A percentile compares a stretch with the other conserved stretches of the same genome.
phyloP scores from a whole-genome alignment of 2,888 invertebrate genomes.

The Mesorhabditis belari region DNA sequence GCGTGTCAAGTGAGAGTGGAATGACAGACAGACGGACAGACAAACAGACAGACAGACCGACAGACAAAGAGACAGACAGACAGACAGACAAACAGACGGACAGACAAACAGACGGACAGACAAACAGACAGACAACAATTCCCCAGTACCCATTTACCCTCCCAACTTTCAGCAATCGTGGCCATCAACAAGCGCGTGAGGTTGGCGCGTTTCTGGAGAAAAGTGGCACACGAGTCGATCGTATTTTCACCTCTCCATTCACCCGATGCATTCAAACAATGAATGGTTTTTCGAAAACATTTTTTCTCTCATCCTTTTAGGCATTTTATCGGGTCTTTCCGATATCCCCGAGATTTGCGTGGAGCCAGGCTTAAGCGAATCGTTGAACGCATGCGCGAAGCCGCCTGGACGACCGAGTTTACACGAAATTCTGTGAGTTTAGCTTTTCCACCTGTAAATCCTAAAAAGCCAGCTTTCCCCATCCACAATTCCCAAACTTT shows the following conservation, averaged over 20 bases:
- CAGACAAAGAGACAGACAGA: too few relatives aligned
- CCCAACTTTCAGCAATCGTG: conserved; percentile 31
- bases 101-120: too few relatives aligned
- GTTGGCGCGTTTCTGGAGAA: conserved; percentile 32
- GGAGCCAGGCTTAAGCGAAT: conserved; percentile 48
- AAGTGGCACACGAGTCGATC: conserved; percentile 29
- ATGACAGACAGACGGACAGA: too few relatives aligned
- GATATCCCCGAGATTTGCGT: conserved; percentile 26
- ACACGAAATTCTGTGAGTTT: conserved; percentile 30
- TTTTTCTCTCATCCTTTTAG: background rate
- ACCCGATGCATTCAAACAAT: conserved; percentile 46
- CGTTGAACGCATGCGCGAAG: conserved; percentile 26
- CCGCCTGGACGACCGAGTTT: conserved; percentile 31
- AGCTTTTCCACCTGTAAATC: background rate
- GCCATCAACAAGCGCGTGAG: conserved; percentile 41
- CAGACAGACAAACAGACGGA: too few relatives aligned
- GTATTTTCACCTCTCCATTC: conserved; percentile 45
- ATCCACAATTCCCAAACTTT: too few relatives aligned
- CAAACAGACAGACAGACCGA: too few relatives aligned
- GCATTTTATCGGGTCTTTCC: conserved; percentile 2
- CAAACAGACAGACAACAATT: too few relatives aligned
- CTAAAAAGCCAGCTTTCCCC: background rate
- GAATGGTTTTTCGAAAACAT: background rate
- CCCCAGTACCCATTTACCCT: too few relatives aligned
- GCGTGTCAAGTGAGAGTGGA: too few relatives aligned